Evolutionary conservation across 2,888 invertebrate genomes (phyloP).

Genomic region (Limnephilus auricula): DNA sequence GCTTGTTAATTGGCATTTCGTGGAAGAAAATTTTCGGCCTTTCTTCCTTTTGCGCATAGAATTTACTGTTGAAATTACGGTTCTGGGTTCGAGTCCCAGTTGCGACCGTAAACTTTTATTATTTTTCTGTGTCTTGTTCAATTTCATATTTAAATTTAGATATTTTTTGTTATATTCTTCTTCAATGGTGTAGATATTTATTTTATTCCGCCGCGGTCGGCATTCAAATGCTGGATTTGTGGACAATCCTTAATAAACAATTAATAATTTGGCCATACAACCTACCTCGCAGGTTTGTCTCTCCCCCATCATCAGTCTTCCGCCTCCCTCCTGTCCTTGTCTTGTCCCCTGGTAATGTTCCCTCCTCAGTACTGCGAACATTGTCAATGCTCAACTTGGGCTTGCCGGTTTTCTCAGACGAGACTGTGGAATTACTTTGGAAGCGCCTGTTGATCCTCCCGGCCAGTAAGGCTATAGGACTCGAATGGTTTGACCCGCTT

Average conservation of each 20-base stretch:
- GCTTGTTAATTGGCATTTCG: too few relatives aligned
- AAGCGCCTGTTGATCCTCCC: slow-evolving; percentile 62
- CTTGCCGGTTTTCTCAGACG: slow-evolving; percentile 54
- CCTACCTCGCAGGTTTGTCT: slow-evolving; percentile 53
- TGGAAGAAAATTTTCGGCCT: too few relatives aligned
- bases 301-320: slow-evolving; percentile 54
- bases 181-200: too few relatives aligned
- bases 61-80: too few relatives aligned
- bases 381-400: slow-evolving; percentile 63
- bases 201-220: background rate
- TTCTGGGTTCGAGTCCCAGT: too few relatives aligned
- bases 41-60: too few relatives aligned
- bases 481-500: slow-evolving; percentile 62
- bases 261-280: background rate
- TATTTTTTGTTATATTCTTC: too few relatives aligned
- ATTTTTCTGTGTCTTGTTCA: too few relatives aligned
- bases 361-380: slow-evolving; percentile 57
- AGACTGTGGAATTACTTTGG: slow-evolving; percentile 64
- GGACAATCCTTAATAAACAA: background rate
- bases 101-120: too few relatives aligned
- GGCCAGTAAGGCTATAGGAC: slow-evolving; percentile 64
- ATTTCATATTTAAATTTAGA: too few relatives aligned
- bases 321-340: slow-evolving; percentile 37
- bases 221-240: background rate
- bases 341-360: slow-evolving; percentile 35